A percentile compares a stretch with the other conserved stretches of the same genome.
Conservation (phyloP, 2,113 vertebrate genomes). For the Aplodontia rufa region DNA sequence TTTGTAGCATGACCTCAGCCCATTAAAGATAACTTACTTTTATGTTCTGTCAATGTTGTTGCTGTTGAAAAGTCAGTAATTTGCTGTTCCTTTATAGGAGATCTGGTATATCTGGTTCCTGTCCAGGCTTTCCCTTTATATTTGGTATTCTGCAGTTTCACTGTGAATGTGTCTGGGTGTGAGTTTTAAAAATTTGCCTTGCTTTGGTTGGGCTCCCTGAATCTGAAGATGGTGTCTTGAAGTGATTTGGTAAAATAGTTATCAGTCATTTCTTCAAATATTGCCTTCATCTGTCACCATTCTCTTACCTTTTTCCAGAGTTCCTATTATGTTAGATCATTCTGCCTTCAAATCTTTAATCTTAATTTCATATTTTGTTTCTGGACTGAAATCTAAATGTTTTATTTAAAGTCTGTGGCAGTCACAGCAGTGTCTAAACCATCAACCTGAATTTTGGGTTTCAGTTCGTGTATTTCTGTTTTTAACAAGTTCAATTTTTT, state of each 20-base stretch:
- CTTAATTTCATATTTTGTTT: conserved; percentile 10
- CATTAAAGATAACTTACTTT: not conserved
- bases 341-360: not conserved
- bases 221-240: not conserved
- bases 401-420: not conserved
- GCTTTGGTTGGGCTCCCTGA: not conserved
- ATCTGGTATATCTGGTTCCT: not conserved
- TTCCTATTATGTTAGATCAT: not conserved
- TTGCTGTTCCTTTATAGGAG: not conserved
- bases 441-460: not conserved
- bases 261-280: not conserved
- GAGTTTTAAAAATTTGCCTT: too few relatives aligned
- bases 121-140: not conserved
- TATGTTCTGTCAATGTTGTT: not conserved
- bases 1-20: not conserved
- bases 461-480: not conserved
- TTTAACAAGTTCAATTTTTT: conserved; percentile 21
- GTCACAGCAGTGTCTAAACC: not conserved
- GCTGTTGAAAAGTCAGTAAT: not conserved
- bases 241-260: not conserved
- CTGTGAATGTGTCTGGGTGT: not conserved
- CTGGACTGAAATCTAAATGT: not conserved
- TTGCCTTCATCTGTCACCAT: not conserved
- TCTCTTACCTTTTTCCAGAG: not conserved
- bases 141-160: not conserved